Percentiles rank a stretch among this genome's conserved stretches.
Evolutionary conservation across 2,797 vertebrate species (phyloP).

Genomic region (Ispidina lecontei): DNA sequence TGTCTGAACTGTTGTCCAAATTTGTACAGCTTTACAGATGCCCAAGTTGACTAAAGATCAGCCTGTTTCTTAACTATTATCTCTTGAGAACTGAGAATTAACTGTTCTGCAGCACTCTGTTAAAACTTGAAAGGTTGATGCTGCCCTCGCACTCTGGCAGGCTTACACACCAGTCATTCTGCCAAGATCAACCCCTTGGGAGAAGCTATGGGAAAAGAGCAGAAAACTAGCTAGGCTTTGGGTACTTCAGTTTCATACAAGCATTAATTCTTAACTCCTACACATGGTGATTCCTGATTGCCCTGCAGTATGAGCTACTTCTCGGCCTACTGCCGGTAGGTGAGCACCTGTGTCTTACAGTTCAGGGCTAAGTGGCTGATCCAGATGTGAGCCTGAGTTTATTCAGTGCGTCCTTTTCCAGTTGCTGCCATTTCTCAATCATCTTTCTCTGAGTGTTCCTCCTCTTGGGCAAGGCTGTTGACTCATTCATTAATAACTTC

Average conservation of each 20-base stretch:
- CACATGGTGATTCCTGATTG: not conserved
- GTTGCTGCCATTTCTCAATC: not conserved
- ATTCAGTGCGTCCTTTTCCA: not conserved
- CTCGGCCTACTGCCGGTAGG: not conserved
- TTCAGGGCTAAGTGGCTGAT: not conserved
- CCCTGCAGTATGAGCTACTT: not conserved
- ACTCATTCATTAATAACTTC: constrained; percentile 9
- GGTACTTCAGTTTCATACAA: not conserved
- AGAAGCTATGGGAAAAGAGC: not conserved
- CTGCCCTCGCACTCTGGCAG: accelerated
- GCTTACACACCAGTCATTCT: not conserved
- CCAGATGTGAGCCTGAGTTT: not conserved
- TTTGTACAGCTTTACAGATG: not conserved
- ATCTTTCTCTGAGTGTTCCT: not conserved
- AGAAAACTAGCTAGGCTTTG: not conserved
- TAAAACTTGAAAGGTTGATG: not conserved
- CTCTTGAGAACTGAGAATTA: not conserved
- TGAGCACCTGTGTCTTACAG: not conserved
- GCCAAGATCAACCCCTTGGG: not conserved
- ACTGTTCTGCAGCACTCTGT: not conserved
- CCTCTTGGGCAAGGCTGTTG: not conserved
- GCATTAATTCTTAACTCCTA: not conserved
- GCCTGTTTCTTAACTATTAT: not conserved
- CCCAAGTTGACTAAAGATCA: not conserved
- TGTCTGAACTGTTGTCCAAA: not conserved